Evolutionary conservation across 2,797 vertebrate genomes (phyloP), one percentile per base, ranked within the genome.

Genomic region (Sebastes jordani): DNA sequence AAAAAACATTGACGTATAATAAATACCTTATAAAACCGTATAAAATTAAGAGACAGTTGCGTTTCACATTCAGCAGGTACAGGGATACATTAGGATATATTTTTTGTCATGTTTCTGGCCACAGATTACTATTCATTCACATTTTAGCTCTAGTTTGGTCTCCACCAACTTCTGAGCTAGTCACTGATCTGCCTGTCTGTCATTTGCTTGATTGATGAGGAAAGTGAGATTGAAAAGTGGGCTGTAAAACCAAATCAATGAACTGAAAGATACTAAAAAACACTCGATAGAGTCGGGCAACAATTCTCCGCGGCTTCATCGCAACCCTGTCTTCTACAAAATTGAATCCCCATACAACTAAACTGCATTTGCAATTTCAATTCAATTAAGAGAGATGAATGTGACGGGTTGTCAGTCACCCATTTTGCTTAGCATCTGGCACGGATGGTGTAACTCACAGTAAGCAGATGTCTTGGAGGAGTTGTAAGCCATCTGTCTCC

Each of bases 401-500:
- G 52, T n/a, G 54, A 68, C 38, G 29, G 27, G 52, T 29, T 65
- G 63, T 73, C 59, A 59, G 18, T 81, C 72, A 71, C 11, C 42
- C 46, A 30, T 74, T 85, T 70, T 64, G 2, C 42, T 72, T 30
- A 59, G 54, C 84, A 86, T 85, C 67, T 83, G 81, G 68, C 72
- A 55, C 1, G 1, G n/a, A 72, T 73, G 79, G 62, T 75, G 36
- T 34, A 84, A 78, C 64, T 82, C 73, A 56, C 72, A 80, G 70
- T 14, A 80, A 88, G 38, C 89, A 92, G 86, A 92, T 90, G 90
- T 86, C 72, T 82, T 75, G 84, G 86, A 92, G 87, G 88, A 88
- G 89, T 88, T 72, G 61, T 63, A 38, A 61, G 61, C 89, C 88
- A 91, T 91, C 91, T 93, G 92, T 82, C 29, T 6, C 62, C 77